Conservation (phyloP, 2,113 vertebrate species). For the Porphyrio hochstetteri region DNA sequence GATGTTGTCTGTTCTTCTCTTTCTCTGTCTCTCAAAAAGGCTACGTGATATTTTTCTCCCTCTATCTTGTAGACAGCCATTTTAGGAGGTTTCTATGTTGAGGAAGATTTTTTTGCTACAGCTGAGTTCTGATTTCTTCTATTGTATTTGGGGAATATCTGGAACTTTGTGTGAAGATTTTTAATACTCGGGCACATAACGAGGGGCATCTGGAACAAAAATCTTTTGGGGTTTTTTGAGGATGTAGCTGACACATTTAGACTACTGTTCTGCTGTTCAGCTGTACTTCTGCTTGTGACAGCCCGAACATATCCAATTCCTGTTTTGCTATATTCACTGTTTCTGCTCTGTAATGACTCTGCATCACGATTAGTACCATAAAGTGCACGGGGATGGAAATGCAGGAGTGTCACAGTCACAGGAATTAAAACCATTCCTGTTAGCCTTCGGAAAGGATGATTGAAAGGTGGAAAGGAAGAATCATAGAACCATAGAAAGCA, state of each 20-base stretch:
- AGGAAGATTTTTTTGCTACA: not conserved
- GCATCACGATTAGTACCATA: rapidly evolving
- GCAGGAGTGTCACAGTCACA: not conserved
- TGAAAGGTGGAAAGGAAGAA: not conserved
- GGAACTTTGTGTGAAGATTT: not conserved
- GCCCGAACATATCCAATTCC: not conserved
- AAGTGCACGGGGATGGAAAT: not conserved
- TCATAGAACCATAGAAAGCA: not conserved
- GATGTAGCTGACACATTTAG: not conserved
- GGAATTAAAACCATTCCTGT: not conserved
- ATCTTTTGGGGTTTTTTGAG: not conserved
- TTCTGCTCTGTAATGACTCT: not conserved
- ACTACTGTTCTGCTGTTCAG: not conserved
- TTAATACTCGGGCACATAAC: not conserved
- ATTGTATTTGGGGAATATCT: not conserved
- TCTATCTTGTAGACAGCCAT: not conserved
- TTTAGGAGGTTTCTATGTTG: constrained; percentile 5
- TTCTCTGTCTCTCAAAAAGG: not conserved
- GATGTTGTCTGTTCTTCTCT: not conserved
- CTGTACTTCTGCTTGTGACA: not conserved
- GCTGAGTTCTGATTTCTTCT: not conserved
- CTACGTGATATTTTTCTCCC: not conserved
- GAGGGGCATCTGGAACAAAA: not conserved
- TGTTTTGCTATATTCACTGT: not conserved
- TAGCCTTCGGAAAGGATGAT: not conserved